Base-by-base conservation (phyloP, 2,888 invertebrate species). In the Parnassius mnemosyne region DNA sequence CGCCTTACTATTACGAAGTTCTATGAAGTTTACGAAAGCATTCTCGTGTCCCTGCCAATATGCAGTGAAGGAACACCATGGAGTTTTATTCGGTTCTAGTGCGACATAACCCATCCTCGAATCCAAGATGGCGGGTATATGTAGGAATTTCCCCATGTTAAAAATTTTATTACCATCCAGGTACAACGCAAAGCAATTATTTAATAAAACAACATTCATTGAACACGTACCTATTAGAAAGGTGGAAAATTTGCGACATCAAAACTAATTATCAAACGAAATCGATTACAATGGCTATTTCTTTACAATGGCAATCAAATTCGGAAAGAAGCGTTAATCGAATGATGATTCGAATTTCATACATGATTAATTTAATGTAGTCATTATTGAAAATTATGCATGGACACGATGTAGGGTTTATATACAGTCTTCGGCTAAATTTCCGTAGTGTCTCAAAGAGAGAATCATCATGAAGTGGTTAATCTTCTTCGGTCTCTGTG, bases 401-500 rank as follows among this genome's bases (percentile, higher is more conserved):
- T 44, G 57, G 53, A 9, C 3, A 34, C 7, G 3, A 7, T 10
- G 3, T 9, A 43, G 3, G 50, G 53, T 58, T 47, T 62, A 57
- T 53, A 62, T 50, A 34, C 10, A 9, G 34, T 7, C 25, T 5
- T 9, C 11, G 13, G 3, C 5, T 34, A 0, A 25, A 13, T 1
- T 1, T 3, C 34, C 50, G 57, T 54, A 62, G 53, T 62, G 46
- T 49, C 43, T 42, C 54, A 3, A 16, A 57, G 53, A n/a, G 10
- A 12, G 34, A 51, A 13, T 34, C 13, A 53, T 62, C 49, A 58
- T 62, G 62, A 62, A 62, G 57, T 43, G 25, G 57, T n/a, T 62
- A 12, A 34, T 62, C 34, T 43, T 62, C 34, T 54, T 62, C 43
- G 57, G 57, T 62, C 53, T 62, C 16, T 62, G 62, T 50, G 11